Percentiles rank a stretch among this genome's conserved stretches.
Evolutionary conservation across 2,113 vertebrate genomes (phyloP).

Genomic region (Apaloderma vittatum): DNA sequence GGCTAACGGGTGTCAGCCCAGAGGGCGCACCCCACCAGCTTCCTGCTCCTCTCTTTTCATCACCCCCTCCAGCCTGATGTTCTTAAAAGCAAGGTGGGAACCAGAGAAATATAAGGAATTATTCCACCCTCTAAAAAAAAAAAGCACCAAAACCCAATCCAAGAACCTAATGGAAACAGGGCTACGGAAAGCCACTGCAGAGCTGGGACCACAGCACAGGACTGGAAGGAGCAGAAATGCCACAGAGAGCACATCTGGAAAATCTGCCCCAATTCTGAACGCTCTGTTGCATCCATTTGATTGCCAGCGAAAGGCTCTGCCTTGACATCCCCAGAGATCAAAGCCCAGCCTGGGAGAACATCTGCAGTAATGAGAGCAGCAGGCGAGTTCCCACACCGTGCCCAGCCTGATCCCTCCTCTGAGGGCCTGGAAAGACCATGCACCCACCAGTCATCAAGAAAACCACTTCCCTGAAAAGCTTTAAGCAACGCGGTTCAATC

Average conservation of each 20-base stretch:
- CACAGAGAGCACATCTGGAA: neutral
- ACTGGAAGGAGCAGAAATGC: neutral
- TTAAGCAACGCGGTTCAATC: neutral
- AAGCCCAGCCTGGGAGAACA: neutral
- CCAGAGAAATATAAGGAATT: neutral
- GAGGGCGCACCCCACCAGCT: fast-evolving
- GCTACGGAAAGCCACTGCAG: neutral
- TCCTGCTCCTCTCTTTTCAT: neutral
- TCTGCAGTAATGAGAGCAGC: neutral
- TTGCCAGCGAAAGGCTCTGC: neutral
- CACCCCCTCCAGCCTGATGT: neutral
- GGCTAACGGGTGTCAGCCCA: neutral
- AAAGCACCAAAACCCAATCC: fast-evolving
- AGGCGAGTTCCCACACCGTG: neutral
- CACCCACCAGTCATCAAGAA: no score
- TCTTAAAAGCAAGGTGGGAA: neutral
- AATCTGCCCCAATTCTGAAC: neutral
- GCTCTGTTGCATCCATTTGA: neutral
- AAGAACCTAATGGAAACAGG: neutral
- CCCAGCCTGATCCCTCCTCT: neutral
- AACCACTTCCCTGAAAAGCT: neutral
- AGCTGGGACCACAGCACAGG: fast-evolving
- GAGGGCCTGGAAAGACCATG: neutral
- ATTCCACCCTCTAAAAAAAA: neutral
- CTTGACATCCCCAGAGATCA: neutral